phyloP scores from a whole-genome alignment of 2,888 invertebrate genomes.

The Eupsilia transversa region DNA sequence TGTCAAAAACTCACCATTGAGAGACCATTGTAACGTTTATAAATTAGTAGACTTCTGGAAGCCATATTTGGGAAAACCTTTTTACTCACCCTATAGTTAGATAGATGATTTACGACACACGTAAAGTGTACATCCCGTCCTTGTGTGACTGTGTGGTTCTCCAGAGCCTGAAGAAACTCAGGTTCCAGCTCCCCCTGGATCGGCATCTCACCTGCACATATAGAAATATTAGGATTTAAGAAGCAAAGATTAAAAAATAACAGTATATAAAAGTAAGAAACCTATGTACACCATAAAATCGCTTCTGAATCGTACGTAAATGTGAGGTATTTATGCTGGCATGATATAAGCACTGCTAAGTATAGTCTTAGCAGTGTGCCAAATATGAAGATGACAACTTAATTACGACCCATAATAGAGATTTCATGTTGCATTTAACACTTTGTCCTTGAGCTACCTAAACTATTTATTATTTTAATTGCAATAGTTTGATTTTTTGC shows the following conservation, averaged over 20 bases:
- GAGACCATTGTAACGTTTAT: too few relatives aligned
- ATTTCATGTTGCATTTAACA: not conserved
- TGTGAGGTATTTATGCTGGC: not conserved
- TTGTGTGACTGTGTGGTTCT: conserved; percentile 96
- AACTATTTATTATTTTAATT: conserved; percentile 2
- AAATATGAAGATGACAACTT: not conserved
- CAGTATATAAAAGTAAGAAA: not conserved
- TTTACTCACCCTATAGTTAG: conserved; percentile 94
- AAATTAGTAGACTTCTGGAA: too few relatives aligned
- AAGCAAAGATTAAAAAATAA: not conserved
- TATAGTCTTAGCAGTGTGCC: not conserved
- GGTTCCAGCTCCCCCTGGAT: conserved; percentile 92
- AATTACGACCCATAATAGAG: not conserved
- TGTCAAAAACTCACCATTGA: too few relatives aligned
- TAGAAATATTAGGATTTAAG: not conserved
- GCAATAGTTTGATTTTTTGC: not conserved
- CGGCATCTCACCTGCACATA: conserved; percentile 92
- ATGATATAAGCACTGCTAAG: too few relatives aligned
- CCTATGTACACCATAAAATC: not conserved
- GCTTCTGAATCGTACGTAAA: not conserved
- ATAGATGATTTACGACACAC: conserved; percentile 97
- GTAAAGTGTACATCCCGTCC: conserved; percentile 97
- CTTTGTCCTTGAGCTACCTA: not conserved
- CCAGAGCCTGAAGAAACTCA: conserved; percentile 95
- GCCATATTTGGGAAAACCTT: not conserved